Evolutionary conservation across 35 echinoderm and acorn worm genomes (phyloP), one percentile per base, ranked within the genome.

Genomic region (Heliocidaris erythrogramma): DNA sequence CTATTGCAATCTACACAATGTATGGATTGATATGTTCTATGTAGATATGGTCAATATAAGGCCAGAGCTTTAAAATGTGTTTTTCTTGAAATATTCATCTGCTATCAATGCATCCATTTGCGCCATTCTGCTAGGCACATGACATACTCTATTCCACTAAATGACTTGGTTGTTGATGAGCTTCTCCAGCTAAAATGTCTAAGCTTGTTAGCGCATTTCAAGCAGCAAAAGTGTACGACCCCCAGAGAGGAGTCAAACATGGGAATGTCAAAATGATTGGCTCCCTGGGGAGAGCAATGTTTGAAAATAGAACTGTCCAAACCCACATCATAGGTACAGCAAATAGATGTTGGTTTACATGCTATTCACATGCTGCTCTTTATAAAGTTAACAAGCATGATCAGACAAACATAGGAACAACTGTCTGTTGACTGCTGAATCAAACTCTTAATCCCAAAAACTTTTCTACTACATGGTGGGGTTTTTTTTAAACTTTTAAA

Each of bases 251-350:
- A 89, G 87, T 47, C 87, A 89, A 89, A 48, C 47, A 47, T 32
- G 87, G 87, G 87, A 89, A 89, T 89, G 87, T 48, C 87, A 48
- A 89, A 32, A 89, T 48, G 87, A 89, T 89, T 89, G 87, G 87
- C 87, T 89, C 87, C 87, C 87, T 48, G 24, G 13, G 4, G 87
- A 47, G 87, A 9, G 29, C 65, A 27, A 78, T 78, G 65, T 78
- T 78, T 78, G 65, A 78, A 78, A 78, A 78, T 78, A 24, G 65
- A 69, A 5, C 65, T 78, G 65, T 78, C 65, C 65, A 78, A 6
- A 18, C 2, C 21, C 8, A 2, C 0, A n/a, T 78, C 65, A 78
- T 78, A 27, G 4, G 65, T 17, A 8, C 14, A 78, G 18, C 27
- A 78, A 29, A 78, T 17, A 78, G 65, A 78, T 78, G 24, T 78